Percentiles rank a stretch among this genome's conserved stretches.
Conservation (phyloP, 37 sponge, comb jelly and placozoan species). For the Chondrosia reniformis region DNA sequence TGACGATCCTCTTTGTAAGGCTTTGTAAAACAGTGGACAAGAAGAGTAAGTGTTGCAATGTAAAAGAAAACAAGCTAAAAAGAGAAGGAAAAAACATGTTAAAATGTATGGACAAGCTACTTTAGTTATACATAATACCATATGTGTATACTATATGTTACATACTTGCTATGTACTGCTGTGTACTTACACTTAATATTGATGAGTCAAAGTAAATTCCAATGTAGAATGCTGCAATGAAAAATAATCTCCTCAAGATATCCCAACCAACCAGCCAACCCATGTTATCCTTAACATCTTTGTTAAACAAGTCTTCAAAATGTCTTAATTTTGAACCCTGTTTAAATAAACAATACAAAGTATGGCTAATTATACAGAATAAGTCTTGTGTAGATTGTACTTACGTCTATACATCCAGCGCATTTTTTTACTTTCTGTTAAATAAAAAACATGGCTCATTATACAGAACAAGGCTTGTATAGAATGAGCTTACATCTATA, state of each 20-base stretch:
- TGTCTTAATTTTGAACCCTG: no score
- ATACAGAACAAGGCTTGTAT: no score
- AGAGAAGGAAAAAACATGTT: neutral
- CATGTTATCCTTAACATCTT: slow-evolving; percentile 41
- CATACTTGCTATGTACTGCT: neutral
- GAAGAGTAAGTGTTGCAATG: slow-evolving; percentile 32
- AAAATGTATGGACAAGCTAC: neutral
- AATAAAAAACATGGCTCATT: no score
- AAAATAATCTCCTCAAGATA: slow-evolving; percentile 56
- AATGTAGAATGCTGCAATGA: slow-evolving; percentile 39
- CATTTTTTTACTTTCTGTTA: no score
- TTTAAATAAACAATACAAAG: no score
- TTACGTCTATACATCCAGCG: no score
- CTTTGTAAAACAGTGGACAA: slow-evolving; percentile 59
- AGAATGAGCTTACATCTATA: no score
- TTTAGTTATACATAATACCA: neutral
- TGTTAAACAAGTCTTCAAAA: slow-evolving; percentile 59
- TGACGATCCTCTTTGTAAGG: slow-evolving; percentile 49
- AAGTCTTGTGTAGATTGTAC: neutral
- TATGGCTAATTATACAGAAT: no score
- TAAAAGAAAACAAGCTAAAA: slow-evolving; percentile 57
- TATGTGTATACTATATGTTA: neutral
- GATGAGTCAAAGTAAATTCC: slow-evolving; percentile 39
- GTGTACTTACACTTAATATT: slow-evolving; percentile 48
- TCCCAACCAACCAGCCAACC: slow-evolving; percentile 77